Base-by-base conservation (phyloP, 2,888 invertebrate species). In the Nomada ruficornis region DNA sequence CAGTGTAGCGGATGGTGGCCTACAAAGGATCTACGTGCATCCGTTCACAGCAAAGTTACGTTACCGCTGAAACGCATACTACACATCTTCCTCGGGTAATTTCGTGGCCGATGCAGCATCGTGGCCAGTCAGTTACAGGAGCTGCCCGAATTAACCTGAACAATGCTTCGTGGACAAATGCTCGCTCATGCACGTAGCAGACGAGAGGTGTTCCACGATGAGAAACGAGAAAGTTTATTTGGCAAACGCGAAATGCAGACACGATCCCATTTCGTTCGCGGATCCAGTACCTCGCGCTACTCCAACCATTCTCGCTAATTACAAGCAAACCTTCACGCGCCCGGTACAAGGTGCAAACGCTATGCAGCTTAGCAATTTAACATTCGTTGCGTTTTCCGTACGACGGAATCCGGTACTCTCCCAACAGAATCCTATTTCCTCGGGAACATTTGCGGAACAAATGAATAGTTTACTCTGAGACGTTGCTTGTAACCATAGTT, bases 101-200 rank as follows among this genome's bases (percentile, higher is more conserved):
- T 85, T 81, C 83, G 70, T 70, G 60, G 42, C 76, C 69, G 62
- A 74, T 64, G 47, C 69, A 55, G 47, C 69, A 62, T 42, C 65
- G 29, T 52, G 60, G 36, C 64, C 26, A 44, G 50, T 7, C 73
- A 65, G 52, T 67, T 64, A 42, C 77, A 65, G 70, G 67, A 77
- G 44, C 68, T 29, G 55, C 26, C 70, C 20, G 83, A 77, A 86
- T 86, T 82, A 82, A 76, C 69, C 80, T 63, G 67, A 69, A 82
- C 82, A 84, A 85, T 85, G 85, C 69, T 79, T 81, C 67, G 29
- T n/a, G 59, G 63, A 13, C 26, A 57, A n/a, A 23, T 50, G 64
- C 20, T 3, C 20, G 20, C 13, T 2, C 23, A 11, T 55, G 20
- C 67, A n/a, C 20, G 73, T 1, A 7, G 11, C 52, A 42, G 13